These are phyloP conservation scores for Rhinolophus ferrumequinum DNA, from an alignment of 2,113 vertebrate genomes.

Conservation along the genomic window DNA sequence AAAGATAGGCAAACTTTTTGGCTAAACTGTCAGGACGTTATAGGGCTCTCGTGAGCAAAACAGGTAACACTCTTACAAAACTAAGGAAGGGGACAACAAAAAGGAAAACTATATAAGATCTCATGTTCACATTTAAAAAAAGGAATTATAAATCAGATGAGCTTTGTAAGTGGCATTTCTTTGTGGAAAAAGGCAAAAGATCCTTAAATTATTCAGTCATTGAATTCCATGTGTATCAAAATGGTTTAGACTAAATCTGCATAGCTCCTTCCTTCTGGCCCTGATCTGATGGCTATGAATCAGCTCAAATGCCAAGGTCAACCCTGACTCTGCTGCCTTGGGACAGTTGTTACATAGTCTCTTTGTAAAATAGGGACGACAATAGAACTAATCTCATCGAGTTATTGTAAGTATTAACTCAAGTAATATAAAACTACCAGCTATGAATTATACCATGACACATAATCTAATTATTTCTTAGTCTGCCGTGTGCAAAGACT, in stretches of 20 bases:
- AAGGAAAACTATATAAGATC: not conserved
- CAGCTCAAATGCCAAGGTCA: not conserved
- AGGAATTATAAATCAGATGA: not conserved
- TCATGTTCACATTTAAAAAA: not conserved
- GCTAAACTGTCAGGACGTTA: not conserved
- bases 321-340: not conserved
- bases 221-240: constrained; percentile 17
- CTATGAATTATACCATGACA: constrained; percentile 7
- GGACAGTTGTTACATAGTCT: not conserved
- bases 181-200: constrained; percentile 7
- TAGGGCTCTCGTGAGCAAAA: not conserved
- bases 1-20: not conserved
- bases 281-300: not conserved
- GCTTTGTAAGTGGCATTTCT: not conserved
- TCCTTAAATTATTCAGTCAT: constrained; percentile 10
- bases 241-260: not conserved
- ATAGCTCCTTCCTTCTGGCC: not conserved
- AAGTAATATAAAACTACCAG: not conserved
- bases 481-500: not conserved
- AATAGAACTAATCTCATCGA: not conserved
- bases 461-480: constrained; percentile 4
- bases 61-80: not conserved
- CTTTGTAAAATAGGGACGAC: not conserved
- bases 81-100: not conserved
- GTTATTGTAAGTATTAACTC: not conserved